Percentiles rank a stretch among this genome's conserved stretches.
phyloP scores from a whole-genome alignment of 2,797 vertebrate species.

The Catostomus latipinnis region DNA sequence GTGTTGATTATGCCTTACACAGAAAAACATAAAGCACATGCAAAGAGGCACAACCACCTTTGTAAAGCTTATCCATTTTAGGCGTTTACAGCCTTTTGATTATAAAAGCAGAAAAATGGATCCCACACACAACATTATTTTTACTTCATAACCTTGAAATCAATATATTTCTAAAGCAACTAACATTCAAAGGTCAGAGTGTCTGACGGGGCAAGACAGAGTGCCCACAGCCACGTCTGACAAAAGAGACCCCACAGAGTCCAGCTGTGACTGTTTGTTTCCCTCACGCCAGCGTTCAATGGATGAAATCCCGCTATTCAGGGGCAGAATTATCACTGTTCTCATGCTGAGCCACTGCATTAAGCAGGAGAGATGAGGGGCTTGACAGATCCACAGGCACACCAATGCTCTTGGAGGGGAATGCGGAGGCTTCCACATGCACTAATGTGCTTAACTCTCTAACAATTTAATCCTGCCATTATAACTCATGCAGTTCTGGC shows the following conservation, averaged over 20 bases:
- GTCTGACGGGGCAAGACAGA: slow-evolving; percentile 28
- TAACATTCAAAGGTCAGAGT: slow-evolving; percentile 52
- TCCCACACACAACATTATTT: too few species aligned
- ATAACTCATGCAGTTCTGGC: slow-evolving; percentile 5
- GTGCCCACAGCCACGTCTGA: slow-evolving; percentile 7
- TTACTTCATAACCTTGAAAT: slow-evolving; percentile 33
- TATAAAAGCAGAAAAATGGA: too few species aligned
- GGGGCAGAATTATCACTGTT: slow-evolving; percentile 38
- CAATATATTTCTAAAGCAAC: slow-evolving; percentile 47
- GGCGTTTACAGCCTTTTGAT: too few species aligned
- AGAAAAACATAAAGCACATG: too few species aligned
- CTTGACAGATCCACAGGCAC: slow-evolving; percentile 10
- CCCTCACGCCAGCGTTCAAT: slow-evolving; percentile 44
- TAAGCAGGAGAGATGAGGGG: slow-evolving; percentile 11
- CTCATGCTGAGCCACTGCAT: slow-evolving; percentile 33
- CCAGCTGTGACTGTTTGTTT: slow-evolving; percentile 46
- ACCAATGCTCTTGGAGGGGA: not conserved
- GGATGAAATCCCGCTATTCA: slow-evolving; percentile 49
- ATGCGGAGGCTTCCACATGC: not conserved
- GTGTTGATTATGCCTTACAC: too few species aligned
- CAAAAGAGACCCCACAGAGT: slow-evolving; percentile 29
- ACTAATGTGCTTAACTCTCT: slow-evolving; percentile 32
- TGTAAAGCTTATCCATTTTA: too few species aligned
- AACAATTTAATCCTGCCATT: slow-evolving; percentile 34
- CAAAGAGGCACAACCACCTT: too few species aligned